A percentile compares a stretch with the other conserved stretches of the same genome.
Evolutionary conservation across 1,140 invertebrate genomes (phyloP).

Genomic region (Planococcus citri): DNA sequence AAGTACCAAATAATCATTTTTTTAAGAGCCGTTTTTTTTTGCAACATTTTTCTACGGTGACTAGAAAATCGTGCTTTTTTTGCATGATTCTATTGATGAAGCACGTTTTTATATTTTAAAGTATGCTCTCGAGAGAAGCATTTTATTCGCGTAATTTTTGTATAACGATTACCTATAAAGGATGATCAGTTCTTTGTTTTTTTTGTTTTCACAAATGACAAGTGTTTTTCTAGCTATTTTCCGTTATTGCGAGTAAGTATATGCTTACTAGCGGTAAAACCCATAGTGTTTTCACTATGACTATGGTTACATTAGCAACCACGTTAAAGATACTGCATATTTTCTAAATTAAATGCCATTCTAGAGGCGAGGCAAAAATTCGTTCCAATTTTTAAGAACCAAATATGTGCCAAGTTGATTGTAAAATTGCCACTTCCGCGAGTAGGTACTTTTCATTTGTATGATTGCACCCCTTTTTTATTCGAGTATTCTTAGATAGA

Average conservation of each 20-base stretch:
- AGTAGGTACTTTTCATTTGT: neutral
- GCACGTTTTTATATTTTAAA: neutral
- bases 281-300: too few species aligned
- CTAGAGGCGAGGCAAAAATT: neutral
- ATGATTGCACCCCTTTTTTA: too few species aligned
- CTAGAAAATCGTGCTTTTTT: too few species aligned
- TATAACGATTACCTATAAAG: neutral
- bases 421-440: neutral
- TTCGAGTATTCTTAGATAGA: too few species aligned
- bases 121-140: neutral
- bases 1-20: too few species aligned
- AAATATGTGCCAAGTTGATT: neutral
- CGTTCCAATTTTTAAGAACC: neutral
- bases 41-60: too few species aligned
- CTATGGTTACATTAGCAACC: too few species aligned
- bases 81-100: neutral
- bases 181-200: neutral
- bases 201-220: too few species aligned
- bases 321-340: neutral
- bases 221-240: neutral
- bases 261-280: too few species aligned
- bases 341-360: neutral
- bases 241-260: neutral
- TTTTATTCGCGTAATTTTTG: neutral
- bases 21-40: too few species aligned